These are phyloP conservation scores for Astur gentilis DNA, from an alignment of 2,113 vertebrate genomes.

Conservation along the genomic window DNA sequence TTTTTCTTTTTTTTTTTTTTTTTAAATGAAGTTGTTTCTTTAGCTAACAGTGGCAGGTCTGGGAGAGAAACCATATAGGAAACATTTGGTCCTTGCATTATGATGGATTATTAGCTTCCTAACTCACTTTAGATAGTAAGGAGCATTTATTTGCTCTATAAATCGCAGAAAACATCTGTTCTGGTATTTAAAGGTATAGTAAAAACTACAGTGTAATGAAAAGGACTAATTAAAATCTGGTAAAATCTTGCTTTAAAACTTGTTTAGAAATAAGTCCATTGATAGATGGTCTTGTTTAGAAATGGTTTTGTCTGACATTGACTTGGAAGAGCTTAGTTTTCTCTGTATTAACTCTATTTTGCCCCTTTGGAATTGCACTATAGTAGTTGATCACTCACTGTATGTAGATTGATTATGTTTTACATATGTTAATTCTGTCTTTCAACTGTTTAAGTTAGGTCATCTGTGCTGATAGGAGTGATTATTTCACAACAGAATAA, in stretches of 20 bases:
- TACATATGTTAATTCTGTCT: neutral
- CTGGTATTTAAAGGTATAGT: neutral
- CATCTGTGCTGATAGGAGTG: neutral
- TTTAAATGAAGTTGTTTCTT: neutral
- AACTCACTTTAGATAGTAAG: neutral
- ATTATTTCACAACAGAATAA: neutral
- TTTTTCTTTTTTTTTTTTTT: too few relatives aligned
- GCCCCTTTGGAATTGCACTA: neutral
- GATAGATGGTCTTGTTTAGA: too few relatives aligned
- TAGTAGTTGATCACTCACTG: neutral
- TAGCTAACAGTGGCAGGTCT: neutral
- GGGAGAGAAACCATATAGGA: neutral
- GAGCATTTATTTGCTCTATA: neutral
- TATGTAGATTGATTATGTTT: neutral
- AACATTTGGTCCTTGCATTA: neutral
- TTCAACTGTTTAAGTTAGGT: neutral
- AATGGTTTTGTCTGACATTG: neutral
- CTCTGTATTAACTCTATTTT: neutral
- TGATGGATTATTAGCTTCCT: neutral
- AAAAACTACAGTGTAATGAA: neutral
- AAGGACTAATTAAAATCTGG: neutral
- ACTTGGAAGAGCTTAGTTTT: neutral
- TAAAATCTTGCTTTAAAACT: neutral
- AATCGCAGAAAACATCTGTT: neutral
- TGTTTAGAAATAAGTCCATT: neutral